These are phyloP conservation scores for Sciurus niger DNA, from an alignment of 2,113 vertebrate genomes.

Conservation along the genomic window DNA sequence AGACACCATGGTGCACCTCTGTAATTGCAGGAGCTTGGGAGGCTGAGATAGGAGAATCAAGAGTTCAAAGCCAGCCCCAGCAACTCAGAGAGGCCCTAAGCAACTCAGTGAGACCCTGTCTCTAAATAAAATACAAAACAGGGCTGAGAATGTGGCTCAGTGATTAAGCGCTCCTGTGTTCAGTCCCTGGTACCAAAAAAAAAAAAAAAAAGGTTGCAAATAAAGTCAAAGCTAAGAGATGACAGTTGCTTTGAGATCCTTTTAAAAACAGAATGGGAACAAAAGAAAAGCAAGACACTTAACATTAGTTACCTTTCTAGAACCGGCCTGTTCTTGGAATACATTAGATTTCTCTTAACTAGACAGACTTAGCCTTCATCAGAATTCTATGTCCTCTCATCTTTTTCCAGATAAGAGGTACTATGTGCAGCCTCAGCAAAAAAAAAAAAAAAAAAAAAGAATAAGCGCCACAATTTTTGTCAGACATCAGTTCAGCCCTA, in stretches of 20 bases:
- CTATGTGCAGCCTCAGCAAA: background rate
- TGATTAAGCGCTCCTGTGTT: no score
- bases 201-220: background rate
- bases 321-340: background rate
- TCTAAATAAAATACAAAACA: no score
- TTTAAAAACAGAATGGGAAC: background rate
- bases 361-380: background rate
- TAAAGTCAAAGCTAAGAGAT: background rate
- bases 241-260: background rate
- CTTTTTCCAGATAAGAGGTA: background rate
- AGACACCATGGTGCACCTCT: no score
- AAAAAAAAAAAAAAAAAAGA: background rate
- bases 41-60: no score
- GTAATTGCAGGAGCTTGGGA: no score
- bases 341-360: background rate
- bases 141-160: no score
- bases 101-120: no score
- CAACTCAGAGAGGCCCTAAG: no score
- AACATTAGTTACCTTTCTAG: background rate
- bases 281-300: background rate
- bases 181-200: no score
- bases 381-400: background rate
- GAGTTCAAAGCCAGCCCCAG: no score
- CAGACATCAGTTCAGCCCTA: background rate
- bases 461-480: no score